Conservation (phyloP, 2,888 invertebrate species). For the Acronicta leporina region DNA sequence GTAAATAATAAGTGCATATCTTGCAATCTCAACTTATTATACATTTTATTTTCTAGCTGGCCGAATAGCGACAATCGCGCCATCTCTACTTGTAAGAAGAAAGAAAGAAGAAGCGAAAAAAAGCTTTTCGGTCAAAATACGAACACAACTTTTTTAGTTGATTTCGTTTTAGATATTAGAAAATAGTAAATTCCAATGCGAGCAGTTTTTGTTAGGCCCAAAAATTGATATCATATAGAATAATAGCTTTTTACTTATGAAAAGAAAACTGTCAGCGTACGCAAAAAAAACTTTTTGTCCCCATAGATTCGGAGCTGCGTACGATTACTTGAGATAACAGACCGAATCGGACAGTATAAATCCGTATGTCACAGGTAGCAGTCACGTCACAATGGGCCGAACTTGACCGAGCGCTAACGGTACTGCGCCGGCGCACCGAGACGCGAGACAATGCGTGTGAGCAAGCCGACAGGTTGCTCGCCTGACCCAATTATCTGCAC, state of each 20-base stretch:
- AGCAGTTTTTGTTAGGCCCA: constrained; percentile 20
- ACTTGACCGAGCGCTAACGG: constrained; percentile 87
- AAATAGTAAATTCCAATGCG: constrained; percentile 22
- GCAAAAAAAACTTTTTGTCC: constrained; percentile 17
- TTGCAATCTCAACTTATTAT: constrained; percentile 58
- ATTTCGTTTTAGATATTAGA: constrained; percentile 17
- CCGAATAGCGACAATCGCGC: constrained; percentile 37
- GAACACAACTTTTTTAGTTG: constrained; percentile 28
- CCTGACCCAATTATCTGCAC: constrained; percentile 85
- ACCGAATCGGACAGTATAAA: constrained; percentile 59
- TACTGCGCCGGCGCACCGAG: constrained; percentile 69
- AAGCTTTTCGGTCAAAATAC: constrained; percentile 30
- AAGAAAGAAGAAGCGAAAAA: constrained; percentile 42
- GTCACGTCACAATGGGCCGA: constrained; percentile 83
- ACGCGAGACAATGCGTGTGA: constrained; percentile 85
- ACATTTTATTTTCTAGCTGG: constrained; percentile 54
- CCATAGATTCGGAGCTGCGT: constrained; percentile 6
- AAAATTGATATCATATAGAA: constrained; percentile 24
- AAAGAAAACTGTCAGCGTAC: constrained; percentile 15
- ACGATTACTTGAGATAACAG: constrained; percentile 37
- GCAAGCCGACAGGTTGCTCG: constrained; percentile 84
- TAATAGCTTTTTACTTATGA: constrained; percentile 8
- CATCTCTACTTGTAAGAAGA: constrained; percentile 27
- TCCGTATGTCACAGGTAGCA: constrained; percentile 77
- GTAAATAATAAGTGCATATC: constrained; percentile 65